A percentile compares a stretch with the other conserved stretches of the same genome.
phyloP scores from a whole-genome alignment of 2,113 vertebrate species.

The Ursus arctos region DNA sequence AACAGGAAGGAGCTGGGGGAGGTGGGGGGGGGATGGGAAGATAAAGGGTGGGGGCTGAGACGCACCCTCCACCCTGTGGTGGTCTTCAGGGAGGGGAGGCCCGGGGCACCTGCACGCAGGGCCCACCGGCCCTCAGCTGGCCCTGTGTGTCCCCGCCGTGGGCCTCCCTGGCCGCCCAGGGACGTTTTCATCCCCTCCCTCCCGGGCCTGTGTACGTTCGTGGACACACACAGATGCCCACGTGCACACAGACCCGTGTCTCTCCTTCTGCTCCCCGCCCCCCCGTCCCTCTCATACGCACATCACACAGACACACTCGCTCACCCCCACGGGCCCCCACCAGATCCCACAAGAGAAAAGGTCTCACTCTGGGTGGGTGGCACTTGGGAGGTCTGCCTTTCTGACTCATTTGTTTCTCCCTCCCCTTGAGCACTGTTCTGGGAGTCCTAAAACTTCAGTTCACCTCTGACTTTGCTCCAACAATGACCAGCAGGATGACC shows the following conservation, averaged over 20 bases:
- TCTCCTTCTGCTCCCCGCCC: background rate
- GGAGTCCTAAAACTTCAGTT: background rate
- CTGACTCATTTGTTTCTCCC: background rate
- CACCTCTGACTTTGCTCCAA: background rate
- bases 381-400: background rate
- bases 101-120: rapidly evolving
- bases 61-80: background rate
- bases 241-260: rapidly evolving
- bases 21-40: conserved; percentile 73
- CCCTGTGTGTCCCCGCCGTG: rapidly evolving
- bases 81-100: conserved; percentile 42
- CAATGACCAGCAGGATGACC: background rate
- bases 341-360: background rate
- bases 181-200: rapidly evolving
- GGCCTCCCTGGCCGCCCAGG: background rate
- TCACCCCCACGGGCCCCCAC: background rate
- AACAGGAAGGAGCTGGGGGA: conserved; percentile 88
- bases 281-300: background rate
- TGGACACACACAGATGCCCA: background rate
- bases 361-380: background rate
- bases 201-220: background rate
- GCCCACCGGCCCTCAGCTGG: background rate
- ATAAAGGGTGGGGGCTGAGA: conserved; percentile 75
- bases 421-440: background rate
- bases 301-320: background rate